Evolutionary conservation across 2,888 invertebrate species (phyloP).

Genomic region (Dascillus cervinus): DNA sequence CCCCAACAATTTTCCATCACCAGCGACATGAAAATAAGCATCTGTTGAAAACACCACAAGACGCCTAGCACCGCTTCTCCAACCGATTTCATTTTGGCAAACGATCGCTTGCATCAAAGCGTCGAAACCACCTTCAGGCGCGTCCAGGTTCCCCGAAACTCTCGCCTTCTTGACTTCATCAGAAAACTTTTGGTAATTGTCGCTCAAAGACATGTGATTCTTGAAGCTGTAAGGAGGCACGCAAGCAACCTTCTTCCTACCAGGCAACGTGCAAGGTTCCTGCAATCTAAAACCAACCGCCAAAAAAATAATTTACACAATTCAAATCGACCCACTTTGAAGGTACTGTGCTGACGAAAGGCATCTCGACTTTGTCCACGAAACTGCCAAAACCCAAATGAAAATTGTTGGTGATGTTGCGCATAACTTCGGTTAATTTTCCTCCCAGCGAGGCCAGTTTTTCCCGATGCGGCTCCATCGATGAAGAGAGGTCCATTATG

Average conservation of each 20-base stretch:
- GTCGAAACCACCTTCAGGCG: constrained; percentile 74
- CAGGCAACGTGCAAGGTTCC: constrained; percentile 27
- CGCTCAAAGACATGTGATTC: constrained; percentile 61
- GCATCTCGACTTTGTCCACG: constrained; percentile 60
- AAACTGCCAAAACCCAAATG: constrained; percentile 60
- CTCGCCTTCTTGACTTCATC: constrained; percentile 36
- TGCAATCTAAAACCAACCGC: constrained; percentile 18
- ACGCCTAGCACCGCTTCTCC: constrained; percentile 64
- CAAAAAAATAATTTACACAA: too few species aligned
- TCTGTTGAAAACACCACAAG: constrained; percentile 74
- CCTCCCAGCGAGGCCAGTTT: constrained; percentile 45
- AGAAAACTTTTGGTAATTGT: constrained; percentile 45
- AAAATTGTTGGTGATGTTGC: constrained; percentile 54
- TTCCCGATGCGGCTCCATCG: constrained; percentile 57
- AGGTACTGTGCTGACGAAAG: constrained; percentile 47
- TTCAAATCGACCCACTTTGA: constrained; percentile 35
- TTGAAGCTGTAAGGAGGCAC: constrained; percentile 64
- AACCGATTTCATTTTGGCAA: constrained; percentile 62
- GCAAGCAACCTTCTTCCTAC: constrained; percentile 26
- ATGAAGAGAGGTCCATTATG: constrained; percentile 67
- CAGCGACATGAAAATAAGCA: constrained; percentile 67
- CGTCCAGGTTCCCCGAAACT: constrained; percentile 47
- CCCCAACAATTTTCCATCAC: constrained; percentile 67
- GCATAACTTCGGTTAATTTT: constrained; percentile 48
- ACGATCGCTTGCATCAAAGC: constrained; percentile 80